A percentile compares a stretch with the other conserved stretches of the same genome.
Conservation (phyloP, 2,888 invertebrate species). For the Euzophera pinguis region DNA sequence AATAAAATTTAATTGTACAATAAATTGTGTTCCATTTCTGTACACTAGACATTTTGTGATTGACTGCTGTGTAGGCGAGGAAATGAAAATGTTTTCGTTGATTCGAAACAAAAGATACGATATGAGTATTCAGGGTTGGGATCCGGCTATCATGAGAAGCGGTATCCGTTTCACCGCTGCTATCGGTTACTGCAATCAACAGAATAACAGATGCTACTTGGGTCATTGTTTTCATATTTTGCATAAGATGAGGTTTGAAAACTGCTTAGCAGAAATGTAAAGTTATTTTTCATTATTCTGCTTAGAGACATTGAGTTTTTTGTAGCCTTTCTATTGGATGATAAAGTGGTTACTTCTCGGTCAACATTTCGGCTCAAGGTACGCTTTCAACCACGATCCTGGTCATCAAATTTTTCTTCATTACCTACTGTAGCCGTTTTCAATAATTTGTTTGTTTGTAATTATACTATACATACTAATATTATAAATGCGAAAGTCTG, state of each 20-base stretch:
- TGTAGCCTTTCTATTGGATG: too few relatives aligned
- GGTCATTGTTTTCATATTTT: constrained; percentile 48
- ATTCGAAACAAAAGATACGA: constrained; percentile 49
- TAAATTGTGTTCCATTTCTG: background rate
- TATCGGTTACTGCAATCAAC: constrained; percentile 40
- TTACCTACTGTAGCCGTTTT: too few relatives aligned
- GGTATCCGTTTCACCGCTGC: constrained; percentile 42
- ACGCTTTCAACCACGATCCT: too few relatives aligned
- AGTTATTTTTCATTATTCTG: too few relatives aligned
- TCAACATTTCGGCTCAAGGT: too few relatives aligned
- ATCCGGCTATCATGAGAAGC: constrained; percentile 50
- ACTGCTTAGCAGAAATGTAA: background rate
- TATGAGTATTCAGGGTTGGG: constrained; percentile 41
- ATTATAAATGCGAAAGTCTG: too few relatives aligned
- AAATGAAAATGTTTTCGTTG: constrained; percentile 54
- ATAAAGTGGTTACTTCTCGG: too few relatives aligned
- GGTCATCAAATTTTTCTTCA: too few relatives aligned
- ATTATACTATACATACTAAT: too few relatives aligned
- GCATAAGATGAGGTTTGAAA: constrained; percentile 29
- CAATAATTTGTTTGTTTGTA: too few relatives aligned
- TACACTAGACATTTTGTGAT: background rate
- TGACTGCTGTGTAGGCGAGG: constrained; percentile 33
- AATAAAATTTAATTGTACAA: too few relatives aligned
- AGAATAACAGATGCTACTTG: constrained; percentile 36
- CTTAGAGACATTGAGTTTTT: too few relatives aligned